These are phyloP conservation scores for Lampris incognitus DNA, from an alignment of 2,113 vertebrate species.

Conservation along the genomic window DNA sequence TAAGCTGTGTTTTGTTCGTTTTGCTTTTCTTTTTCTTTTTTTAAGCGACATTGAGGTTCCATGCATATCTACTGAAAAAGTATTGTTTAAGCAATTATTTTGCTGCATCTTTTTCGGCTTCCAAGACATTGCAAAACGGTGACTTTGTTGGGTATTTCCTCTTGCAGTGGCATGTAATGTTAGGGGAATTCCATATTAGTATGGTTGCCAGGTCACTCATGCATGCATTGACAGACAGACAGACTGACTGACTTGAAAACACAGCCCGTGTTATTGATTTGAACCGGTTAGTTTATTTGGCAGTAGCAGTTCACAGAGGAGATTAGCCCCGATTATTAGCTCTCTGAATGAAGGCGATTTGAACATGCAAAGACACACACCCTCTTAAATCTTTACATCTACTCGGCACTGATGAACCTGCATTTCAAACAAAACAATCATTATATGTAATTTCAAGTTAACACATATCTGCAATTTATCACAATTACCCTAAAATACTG, in stretches of 20 bases:
- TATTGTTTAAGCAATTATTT: background rate
- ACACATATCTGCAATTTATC: no score
- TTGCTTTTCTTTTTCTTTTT: background rate
- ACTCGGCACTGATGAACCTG: background rate
- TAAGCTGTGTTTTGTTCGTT: background rate
- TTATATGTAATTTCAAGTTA: background rate
- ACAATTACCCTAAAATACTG: no score
- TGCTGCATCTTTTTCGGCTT: background rate
- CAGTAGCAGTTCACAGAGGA: slow-evolving; percentile 43
- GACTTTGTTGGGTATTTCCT: no score
- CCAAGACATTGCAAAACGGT: background rate
- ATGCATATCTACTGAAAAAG: slow-evolving; percentile 22
- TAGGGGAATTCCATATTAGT: slow-evolving; percentile 62
- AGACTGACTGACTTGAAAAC: slow-evolving; percentile 20
- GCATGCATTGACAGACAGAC: slow-evolving; percentile 17
- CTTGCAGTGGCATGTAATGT: slow-evolving; percentile 25
- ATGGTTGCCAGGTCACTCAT: background rate
- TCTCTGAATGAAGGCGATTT: slow-evolving; percentile 9
- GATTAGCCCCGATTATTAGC: slow-evolving; percentile 67
- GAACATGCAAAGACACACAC: background rate
- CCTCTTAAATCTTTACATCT: no score
- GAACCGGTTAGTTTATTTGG: slow-evolving; percentile 44
- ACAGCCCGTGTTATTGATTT: background rate
- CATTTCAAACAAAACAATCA: background rate
- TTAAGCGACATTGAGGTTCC: background rate